A percentile compares a stretch with the other conserved stretches of the same genome.
Conservation (phyloP, 2,888 invertebrate genomes). For the Euzophera pinguis region DNA sequence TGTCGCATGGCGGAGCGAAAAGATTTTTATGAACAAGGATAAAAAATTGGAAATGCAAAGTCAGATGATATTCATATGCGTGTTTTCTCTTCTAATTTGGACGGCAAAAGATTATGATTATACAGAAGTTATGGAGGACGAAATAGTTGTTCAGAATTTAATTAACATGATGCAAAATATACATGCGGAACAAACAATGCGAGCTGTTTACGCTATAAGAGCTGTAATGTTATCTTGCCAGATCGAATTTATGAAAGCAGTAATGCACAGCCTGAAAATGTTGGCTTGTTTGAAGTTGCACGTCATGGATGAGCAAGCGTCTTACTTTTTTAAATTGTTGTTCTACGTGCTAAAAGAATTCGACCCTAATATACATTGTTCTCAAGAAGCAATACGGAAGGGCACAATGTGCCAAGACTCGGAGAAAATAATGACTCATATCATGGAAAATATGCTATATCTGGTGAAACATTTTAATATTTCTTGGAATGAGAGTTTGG, state of each 20-base stretch:
- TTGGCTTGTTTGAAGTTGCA: slow-evolving; percentile 78
- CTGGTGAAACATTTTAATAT: slow-evolving; percentile 85
- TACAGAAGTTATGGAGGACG: slow-evolving; percentile 44
- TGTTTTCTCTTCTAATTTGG: slow-evolving; percentile 80
- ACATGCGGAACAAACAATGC: slow-evolving; percentile 82
- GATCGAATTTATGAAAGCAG: slow-evolving; percentile 58
- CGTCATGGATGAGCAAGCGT: slow-evolving; percentile 80
- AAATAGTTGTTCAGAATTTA: slow-evolving; percentile 79
- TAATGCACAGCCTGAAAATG: slow-evolving; percentile 76
- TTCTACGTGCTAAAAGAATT: slow-evolving; percentile 81
- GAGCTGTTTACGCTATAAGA: slow-evolving; percentile 80
- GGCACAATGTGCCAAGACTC: slow-evolving; percentile 39
- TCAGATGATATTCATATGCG: slow-evolving; percentile 80
- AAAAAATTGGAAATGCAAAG: slow-evolving; percentile 70
- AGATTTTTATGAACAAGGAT: slow-evolving; percentile 32
- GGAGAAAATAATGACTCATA: slow-evolving; percentile 74
- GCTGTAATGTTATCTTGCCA: slow-evolving; percentile 74
- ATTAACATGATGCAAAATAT: slow-evolving; percentile 79
- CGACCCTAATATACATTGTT: slow-evolving; percentile 38
- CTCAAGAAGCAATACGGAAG: slow-evolving; percentile 19
- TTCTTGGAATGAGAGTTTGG: slow-evolving; percentile 88
- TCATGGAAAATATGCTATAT: slow-evolving; percentile 82
- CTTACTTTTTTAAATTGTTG: slow-evolving; percentile 81
- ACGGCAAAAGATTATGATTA: slow-evolving; percentile 36
- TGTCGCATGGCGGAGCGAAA: slow-evolving; percentile 39